Conservation (phyloP, 1,140 invertebrate genomes). For the Chrysomallon squamiferum region DNA sequence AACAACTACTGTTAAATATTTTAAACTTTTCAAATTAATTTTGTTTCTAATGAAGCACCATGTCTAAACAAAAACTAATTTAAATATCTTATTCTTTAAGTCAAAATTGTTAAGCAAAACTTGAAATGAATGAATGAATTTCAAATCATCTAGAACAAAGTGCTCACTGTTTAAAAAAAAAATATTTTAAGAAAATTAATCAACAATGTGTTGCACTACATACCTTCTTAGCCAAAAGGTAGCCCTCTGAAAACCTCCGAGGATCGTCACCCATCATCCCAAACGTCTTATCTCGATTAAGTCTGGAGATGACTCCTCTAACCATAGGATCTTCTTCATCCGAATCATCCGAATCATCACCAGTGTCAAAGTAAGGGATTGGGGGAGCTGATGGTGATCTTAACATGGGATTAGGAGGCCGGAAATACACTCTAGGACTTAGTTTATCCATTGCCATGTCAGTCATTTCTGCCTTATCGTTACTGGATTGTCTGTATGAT, state of each 20-base stretch:
- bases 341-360: conserved; percentile 32
- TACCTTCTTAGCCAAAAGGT: conserved; percentile 23
- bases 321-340: conserved; percentile 37
- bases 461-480: conserved; percentile 27
- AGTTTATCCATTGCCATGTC: conserved; percentile 41
- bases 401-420: conserved; percentile 10
- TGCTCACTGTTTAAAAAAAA: too few species aligned
- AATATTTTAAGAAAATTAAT: too few species aligned
- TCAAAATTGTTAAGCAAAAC: too few species aligned
- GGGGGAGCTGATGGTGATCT: conserved; percentile 56
- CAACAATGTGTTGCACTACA: too few species aligned
- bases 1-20: too few species aligned
- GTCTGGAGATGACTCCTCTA: conserved; percentile 22
- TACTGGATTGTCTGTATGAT: conserved; percentile 8
- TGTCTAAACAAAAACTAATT: too few species aligned
- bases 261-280: conserved; percentile 21
- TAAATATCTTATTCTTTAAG: too few species aligned
- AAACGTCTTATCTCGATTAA: conserved; percentile 26
- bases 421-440: conserved; percentile 50
- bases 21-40: too few species aligned
- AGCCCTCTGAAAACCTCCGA: conserved; percentile 32
- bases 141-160: too few species aligned
- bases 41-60: too few species aligned
- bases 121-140: too few species aligned
- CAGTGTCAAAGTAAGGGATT: conserved; percentile 33